Evolutionary conservation across 2,888 invertebrate genomes (phyloP), one percentile per base, ranked within the genome.

Genomic region (Meteorus colon): DNA sequence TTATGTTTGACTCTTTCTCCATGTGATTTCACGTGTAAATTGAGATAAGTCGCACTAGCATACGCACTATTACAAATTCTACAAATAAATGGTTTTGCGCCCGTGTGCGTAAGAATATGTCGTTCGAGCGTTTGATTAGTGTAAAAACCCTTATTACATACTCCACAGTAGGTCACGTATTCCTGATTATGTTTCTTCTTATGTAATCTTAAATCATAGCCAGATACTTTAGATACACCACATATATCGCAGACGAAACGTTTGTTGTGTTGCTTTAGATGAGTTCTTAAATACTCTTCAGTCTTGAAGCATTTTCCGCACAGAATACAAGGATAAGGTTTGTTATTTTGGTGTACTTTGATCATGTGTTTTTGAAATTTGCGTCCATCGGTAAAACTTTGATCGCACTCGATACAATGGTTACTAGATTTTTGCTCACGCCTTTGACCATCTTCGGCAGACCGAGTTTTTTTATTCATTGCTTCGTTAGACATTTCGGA

Each of bases 261-360:
- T 75, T 87, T 88, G 77, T 86, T 92, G 83, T 92, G 92, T 1
- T 92, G 91, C 79, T 92, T 92, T 3, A 91, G 81, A 73, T 92
- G 92, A 6, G 89, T 89, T 55, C 89, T 89, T 80, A 87, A 89
- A 81, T 91, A 92, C 4, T 90, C 90, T 76, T 92, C 91, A 45
- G 91, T 91, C 2, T 90, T 92, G 85, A 89, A 92, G 0, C 91
- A 91, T 78, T 92, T 92, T 8, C 90, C 90, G 80, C 92, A 92
- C 1, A 91, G 85, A 3, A 86, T 85, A 79, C 92, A 92, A 71
- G 91, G 91, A 83, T 84, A 92, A 0, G 92, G 92, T 0, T 90
- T 91, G 34, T 91, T 91, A 0, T 91, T 90, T 78, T 92, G 91
- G 76, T 92, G 92, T 75, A 88, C 90, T 78, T 92, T 92, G 0